Evolutionary conservation across 2,797 vertebrate species (phyloP).

Genomic region (Lacerta bilineata): DNA sequence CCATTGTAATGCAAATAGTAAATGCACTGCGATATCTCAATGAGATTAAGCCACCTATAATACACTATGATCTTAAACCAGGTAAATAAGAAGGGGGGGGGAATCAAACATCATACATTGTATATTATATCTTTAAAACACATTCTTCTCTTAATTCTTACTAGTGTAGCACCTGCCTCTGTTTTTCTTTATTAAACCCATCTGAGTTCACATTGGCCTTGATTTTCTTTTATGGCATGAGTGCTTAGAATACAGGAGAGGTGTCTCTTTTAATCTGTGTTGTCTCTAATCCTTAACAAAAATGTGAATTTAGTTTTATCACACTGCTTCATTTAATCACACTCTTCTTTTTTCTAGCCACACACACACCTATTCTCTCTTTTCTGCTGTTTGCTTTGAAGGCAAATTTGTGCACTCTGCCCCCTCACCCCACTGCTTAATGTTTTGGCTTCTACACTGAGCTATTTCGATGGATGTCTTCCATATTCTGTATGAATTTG

Average conservation of each 20-base stretch:
- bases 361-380: neutral
- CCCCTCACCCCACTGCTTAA: no score
- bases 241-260: neutral
- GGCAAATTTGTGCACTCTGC: no score
- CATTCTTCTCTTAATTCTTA: neutral
- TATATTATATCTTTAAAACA: constrained; percentile 5
- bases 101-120: constrained; percentile 14
- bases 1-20: constrained; percentile 99
- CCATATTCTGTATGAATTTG: neutral
- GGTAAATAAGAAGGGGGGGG: constrained; percentile 79
- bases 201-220: constrained; percentile 31
- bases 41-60: constrained; percentile 99
- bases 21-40: constrained; percentile 99
- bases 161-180: constrained; percentile 1
- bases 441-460: neutral
- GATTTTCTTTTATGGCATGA: constrained; percentile 3
- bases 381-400: neutral
- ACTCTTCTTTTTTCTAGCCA: neutral
- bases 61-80: constrained; percentile 99
- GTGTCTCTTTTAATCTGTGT: neutral
- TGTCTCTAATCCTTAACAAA: neutral
- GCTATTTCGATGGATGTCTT: neutral
- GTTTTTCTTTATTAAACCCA: constrained; percentile 12
- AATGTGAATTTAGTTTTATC: neutral
- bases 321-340: neutral